These are phyloP conservation scores for Lutjanus erythropterus DNA, from an alignment of 2,113 vertebrate genomes.

Conservation along the genomic window DNA sequence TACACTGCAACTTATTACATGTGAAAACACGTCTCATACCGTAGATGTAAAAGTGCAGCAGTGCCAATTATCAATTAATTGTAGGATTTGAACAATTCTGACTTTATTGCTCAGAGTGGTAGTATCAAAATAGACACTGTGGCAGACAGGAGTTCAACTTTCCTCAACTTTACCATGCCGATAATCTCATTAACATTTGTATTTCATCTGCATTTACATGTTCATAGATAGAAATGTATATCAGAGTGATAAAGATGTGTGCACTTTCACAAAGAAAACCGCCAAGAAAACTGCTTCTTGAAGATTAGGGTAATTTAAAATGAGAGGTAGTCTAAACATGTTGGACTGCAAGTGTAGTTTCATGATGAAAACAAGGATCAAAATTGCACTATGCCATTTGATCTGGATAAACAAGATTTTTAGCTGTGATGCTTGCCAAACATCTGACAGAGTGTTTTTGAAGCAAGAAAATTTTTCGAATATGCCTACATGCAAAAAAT, in stretches of 20 bases:
- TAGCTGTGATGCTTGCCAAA: background rate
- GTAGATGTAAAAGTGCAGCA: too few relatives aligned
- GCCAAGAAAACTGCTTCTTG: background rate
- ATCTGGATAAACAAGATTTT: too few relatives aligned
- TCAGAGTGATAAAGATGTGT: background rate
- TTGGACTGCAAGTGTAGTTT: background rate
- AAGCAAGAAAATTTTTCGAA: background rate
- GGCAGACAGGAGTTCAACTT: background rate
- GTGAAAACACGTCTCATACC: too few relatives aligned
- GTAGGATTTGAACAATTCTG: background rate
- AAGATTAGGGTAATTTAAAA: background rate
- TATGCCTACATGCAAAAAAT: background rate
- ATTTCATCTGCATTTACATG: background rate
- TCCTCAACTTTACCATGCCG: background rate
- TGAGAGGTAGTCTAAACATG: background rate
- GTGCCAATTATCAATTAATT: too few relatives aligned
- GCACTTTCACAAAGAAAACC: background rate
- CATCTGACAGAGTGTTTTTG: too few relatives aligned
- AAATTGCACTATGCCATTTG: background rate
- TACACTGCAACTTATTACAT: too few relatives aligned
- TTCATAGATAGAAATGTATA: background rate
- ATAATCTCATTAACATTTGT: background rate
- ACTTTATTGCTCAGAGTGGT: background rate
- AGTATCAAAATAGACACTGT: background rate
- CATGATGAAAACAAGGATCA: background rate